These are phyloP conservation scores for Brachymystax lenok DNA, from an alignment of 2,797 vertebrate species.

Conservation along the genomic window DNA sequence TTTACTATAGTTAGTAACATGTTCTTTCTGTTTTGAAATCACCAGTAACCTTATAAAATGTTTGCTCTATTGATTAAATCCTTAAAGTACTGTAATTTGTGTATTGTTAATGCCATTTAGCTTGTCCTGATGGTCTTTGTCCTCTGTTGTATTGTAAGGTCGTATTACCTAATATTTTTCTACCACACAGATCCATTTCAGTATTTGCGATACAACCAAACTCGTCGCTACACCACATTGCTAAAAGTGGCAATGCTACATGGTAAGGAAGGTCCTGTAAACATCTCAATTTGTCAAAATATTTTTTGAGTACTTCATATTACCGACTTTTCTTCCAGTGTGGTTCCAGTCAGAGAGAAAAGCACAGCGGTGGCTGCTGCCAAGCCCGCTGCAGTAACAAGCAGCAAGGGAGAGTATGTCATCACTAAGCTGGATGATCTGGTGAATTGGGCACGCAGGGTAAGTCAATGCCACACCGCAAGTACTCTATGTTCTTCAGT, in stretches of 20 bases:
- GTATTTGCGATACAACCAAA: slow-evolving; percentile 53
- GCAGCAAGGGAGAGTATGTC: slow-evolving; percentile 88
- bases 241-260: slow-evolving; percentile 56
- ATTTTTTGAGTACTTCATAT: neutral
- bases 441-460: slow-evolving; percentile 94
- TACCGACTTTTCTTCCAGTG: slow-evolving; percentile 56
- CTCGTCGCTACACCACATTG: slow-evolving; percentile 62
- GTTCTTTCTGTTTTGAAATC: no score
- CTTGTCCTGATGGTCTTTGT: no score
- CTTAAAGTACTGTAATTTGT: no score
- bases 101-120: no score
- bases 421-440: slow-evolving; percentile 93
- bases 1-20: no score
- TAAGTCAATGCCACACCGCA: slow-evolving; percentile 64
- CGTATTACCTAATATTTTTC: neutral
- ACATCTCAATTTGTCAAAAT: neutral
- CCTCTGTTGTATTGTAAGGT: no score
- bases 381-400: slow-evolving; percentile 74
- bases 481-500: neutral
- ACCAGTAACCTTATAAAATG: no score
- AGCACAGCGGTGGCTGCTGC: slow-evolving; percentile 77
- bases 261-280: slow-evolving; percentile 63
- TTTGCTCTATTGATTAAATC: no score
- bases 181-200: slow-evolving; percentile 68
- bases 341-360: slow-evolving; percentile 74